Evolutionary conservation across 2,113 vertebrate species (phyloP).

Genomic region (Craseonycteris thonglongyai): DNA sequence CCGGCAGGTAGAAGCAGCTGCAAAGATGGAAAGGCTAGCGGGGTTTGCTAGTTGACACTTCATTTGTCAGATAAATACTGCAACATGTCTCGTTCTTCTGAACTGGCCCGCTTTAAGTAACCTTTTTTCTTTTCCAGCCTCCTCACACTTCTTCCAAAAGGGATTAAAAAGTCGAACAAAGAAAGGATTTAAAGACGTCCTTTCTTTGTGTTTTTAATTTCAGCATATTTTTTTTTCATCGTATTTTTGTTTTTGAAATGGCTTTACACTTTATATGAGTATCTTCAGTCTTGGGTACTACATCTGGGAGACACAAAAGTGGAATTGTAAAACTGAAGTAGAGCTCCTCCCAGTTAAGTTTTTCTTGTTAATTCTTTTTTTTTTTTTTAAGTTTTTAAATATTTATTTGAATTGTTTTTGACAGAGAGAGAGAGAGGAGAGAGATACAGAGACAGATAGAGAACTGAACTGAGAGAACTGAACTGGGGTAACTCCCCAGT

Average conservation of each 20-base stretch:
- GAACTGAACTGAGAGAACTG: no score
- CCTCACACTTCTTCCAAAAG: neutral
- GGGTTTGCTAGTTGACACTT: neutral
- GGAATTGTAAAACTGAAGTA: neutral
- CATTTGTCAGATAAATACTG: neutral
- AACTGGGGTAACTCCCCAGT: no score
- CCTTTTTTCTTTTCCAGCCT: neutral
- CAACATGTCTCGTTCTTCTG: neutral
- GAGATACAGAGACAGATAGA: no score
- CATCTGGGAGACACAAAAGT: neutral
- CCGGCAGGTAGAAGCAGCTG: neutral
- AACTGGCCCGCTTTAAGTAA: neutral
- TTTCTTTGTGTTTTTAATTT: neutral
- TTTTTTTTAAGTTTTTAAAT: no score
- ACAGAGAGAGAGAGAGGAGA: no score
- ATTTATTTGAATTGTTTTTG: no score
- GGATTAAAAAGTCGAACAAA: constrained; percentile 11
- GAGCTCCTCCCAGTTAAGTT: neutral
- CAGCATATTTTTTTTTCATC: neutral
- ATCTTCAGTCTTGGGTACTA: neutral
- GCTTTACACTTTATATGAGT: neutral
- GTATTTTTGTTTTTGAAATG: neutral
- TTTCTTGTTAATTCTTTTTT: no score
- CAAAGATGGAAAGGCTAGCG: neutral
- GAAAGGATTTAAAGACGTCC: constrained; percentile 1